Percentiles rank a stretch among this genome's conserved stretches.
phyloP scores from a whole-genome alignment of 1,140 invertebrate genomes.

The Drosophila novamexicana region DNA sequence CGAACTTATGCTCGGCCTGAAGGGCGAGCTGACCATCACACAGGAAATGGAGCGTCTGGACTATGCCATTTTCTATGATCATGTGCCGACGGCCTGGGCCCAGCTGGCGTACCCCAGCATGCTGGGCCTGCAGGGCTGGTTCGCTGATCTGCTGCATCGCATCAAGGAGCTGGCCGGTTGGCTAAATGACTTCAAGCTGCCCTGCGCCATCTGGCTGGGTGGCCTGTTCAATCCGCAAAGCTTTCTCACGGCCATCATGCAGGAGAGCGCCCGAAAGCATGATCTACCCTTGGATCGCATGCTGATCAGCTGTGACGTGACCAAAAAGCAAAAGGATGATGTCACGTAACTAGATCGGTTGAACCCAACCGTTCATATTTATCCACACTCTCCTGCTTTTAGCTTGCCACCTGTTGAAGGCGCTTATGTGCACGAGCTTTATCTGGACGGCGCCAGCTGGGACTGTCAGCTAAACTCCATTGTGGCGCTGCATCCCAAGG shows the following conservation, averaged over 20 bases:
- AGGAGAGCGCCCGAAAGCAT: slow-evolving; percentile 97
- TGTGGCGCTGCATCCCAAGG: slow-evolving; percentile 93
- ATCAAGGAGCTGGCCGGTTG: slow-evolving; percentile 93
- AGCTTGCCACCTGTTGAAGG: slow-evolving; percentile 94
- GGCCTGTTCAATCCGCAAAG: slow-evolving; percentile 99
- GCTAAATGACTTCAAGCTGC: slow-evolving; percentile 92
- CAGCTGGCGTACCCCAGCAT: slow-evolving; percentile 95
- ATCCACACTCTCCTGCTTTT: slow-evolving; percentile 30
- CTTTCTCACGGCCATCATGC: slow-evolving; percentile 98
- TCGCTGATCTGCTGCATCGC: slow-evolving; percentile 92
- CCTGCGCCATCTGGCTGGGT: slow-evolving; percentile 95
- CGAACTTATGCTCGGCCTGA: slow-evolving; percentile 94
- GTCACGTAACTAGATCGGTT: slow-evolving; percentile 86
- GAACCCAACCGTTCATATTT: not conserved
- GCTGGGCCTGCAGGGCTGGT: slow-evolving; percentile 93
- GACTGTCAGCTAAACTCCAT: slow-evolving; percentile 92
- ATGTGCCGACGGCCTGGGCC: slow-evolving; percentile 93
- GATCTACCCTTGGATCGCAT: slow-evolving; percentile 98
- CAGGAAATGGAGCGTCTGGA: slow-evolving; percentile 96
- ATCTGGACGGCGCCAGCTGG: slow-evolving; percentile 98
- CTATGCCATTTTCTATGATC: slow-evolving; percentile 93
- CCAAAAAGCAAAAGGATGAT: slow-evolving; percentile 95
- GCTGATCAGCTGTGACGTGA: slow-evolving; percentile 98
- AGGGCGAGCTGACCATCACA: slow-evolving; percentile 97
- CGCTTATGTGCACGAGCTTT: slow-evolving; percentile 95